Evolutionary conservation across 2,797 vertebrate species (phyloP).

Genomic region (Cuniculus paca): DNA sequence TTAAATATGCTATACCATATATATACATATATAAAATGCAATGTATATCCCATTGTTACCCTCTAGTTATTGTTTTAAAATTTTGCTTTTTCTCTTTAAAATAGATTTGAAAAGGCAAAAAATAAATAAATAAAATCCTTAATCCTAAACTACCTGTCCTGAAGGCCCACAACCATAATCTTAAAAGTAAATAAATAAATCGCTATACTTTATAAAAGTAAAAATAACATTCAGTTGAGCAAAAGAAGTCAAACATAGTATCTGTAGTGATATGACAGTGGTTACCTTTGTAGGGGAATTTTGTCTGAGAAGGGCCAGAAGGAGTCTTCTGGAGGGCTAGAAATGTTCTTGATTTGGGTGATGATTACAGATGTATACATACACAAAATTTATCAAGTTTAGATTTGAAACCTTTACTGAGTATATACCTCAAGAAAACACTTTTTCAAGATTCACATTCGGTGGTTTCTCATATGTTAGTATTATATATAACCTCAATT

Average conservation of each 20-base stretch:
- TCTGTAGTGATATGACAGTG: neutral
- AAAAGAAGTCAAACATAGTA: constrained; percentile 16
- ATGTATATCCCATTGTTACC: too few species aligned
- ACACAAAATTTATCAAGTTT: constrained; percentile 4
- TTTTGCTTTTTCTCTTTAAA: too few species aligned
- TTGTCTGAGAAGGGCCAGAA: neutral
- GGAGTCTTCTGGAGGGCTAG: neutral
- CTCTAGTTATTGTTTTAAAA: too few species aligned
- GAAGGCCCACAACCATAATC: too few species aligned
- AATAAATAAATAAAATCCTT: too few species aligned
- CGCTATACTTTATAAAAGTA: neutral
- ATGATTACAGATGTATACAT: neutral
- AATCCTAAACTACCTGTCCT: too few species aligned
- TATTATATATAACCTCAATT: neutral
- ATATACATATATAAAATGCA: too few species aligned
- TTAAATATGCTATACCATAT: neutral
- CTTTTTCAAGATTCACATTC: constrained; percentile 52
- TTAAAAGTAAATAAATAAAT: too few species aligned
- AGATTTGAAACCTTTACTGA: constrained; percentile 15
- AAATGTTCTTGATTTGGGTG: constrained; percentile 5
- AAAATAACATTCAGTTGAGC: constrained; percentile 31
- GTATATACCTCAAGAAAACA: neutral
- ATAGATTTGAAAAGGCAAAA: too few species aligned
- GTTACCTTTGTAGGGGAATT: neutral
- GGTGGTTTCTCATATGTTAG: neutral